Conservation (phyloP, 2,888 invertebrate genomes). For the Neoaliturus tenellus region DNA sequence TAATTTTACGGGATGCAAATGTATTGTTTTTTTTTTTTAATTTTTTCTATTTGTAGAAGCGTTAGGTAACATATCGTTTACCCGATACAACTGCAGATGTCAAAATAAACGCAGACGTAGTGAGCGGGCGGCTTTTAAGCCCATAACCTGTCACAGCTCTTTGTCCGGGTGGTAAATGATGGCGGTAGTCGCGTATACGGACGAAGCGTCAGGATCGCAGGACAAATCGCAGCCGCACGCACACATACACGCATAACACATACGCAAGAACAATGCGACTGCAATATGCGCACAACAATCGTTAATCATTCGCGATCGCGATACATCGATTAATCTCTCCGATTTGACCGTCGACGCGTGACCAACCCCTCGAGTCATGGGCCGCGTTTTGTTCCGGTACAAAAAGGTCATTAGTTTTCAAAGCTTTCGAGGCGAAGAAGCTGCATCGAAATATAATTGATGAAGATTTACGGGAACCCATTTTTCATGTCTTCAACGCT, state of each 20-base stretch:
- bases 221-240: constrained; percentile 15
- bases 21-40: no score
- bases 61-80: not conserved
- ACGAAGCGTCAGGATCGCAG: not conserved
- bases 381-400: constrained; percentile 18
- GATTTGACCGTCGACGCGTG: constrained; percentile 23
- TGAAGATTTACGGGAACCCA: constrained; percentile 46
- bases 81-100: not conserved
- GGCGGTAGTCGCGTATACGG: not conserved
- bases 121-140: not conserved
- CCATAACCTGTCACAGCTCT: constrained; percentile 17
- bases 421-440: constrained; percentile 48
- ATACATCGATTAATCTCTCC: constrained; percentile 29
- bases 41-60: no score
- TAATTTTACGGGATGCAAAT: no score
- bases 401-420: constrained; percentile 45
- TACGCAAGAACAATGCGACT: not conserved
- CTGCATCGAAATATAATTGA: constrained; percentile 47
- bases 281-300: constrained; percentile 21
- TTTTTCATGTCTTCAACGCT: constrained; percentile 52
- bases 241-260: not conserved
- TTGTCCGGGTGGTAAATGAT: constrained; percentile 29
- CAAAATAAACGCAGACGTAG: not conserved
- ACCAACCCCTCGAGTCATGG: not conserved
- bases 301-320: constrained; percentile 38